Percentiles rank a stretch among this genome's conserved stretches.
phyloP scores from a whole-genome alignment of 2,888 invertebrate genomes.

The Keiferia lycopersicella region DNA sequence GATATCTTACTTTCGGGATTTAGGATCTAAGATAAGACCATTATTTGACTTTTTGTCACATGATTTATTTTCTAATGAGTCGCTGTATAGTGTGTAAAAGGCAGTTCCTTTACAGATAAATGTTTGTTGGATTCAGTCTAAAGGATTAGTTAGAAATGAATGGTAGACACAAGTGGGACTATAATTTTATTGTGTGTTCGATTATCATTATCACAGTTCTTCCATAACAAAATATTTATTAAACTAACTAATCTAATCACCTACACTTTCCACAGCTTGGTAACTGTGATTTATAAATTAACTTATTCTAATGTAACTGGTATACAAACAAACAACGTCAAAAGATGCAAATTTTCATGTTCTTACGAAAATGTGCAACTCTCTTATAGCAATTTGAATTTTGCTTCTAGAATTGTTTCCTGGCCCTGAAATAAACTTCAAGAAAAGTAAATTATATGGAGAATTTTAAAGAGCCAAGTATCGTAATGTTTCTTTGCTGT shows the following conservation, averaged over 20 bases:
- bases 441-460: constrained; percentile 2
- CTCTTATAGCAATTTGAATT: constrained; percentile 35
- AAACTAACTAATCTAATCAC: constrained; percentile 21
- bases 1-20: too few species aligned
- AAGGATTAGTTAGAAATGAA: not conserved
- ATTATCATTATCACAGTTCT: constrained; percentile 66
- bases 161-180: constrained; percentile 21
- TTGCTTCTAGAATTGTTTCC: constrained; percentile 6
- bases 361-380: constrained; percentile 57
- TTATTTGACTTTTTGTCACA: too few species aligned
- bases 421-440: not conserved
- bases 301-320: constrained; percentile 26
- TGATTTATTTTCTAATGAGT: too few species aligned
- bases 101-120: too few species aligned
- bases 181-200: constrained; percentile 47
- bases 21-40: too few species aligned
- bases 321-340: constrained; percentile 32
- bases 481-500: not conserved
- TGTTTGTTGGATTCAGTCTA: not conserved
- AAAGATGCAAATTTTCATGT: constrained; percentile 63
- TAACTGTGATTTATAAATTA: constrained; percentile 33
- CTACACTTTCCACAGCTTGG: not conserved
- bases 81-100: too few species aligned
- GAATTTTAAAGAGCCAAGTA: not conserved
- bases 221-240: constrained; percentile 47